Base-by-base conservation (phyloP, 2,113 vertebrate genomes). In the Pimephales promelas region DNA sequence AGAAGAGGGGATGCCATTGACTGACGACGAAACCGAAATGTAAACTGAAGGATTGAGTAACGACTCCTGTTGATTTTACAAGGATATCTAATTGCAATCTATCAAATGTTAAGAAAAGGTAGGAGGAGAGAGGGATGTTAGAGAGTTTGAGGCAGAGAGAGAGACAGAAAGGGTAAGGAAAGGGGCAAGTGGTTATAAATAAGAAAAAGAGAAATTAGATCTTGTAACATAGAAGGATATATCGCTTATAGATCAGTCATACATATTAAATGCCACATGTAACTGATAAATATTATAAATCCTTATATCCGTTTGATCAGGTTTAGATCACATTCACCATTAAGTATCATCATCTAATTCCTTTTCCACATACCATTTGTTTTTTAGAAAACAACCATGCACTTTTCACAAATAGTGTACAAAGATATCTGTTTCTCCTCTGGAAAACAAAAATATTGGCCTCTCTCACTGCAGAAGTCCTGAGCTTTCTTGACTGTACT, bases 31-130 rank as follows among this genome's bases (percentile, higher is more conserved):
- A 73, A 79, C 73, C 61, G 56, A 86, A 86, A 84, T 64, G 52
- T 66, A 83, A 81, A 76, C 87, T 66, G 18, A 49, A 64, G 82
- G 81, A 76, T 81, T 86, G 79, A 49, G 78, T 86, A 78, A 74
- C 82, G 13, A 28, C 26, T 47, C 68, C 43, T 79, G 74, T 49
- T 81, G 10, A 82, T 59, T 77, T 76, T 18, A 36, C 52, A 75
- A 40, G 68, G 71, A 71, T 83, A 75, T 86, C 74, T 54, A 76
- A 62, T 86, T 83, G 66, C 86, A 40, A 66, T 57, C 11, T 16
- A 40, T 68, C 40, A 22, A 88, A 54, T 82, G 76, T 49, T 64
- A 18, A 13, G 64, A 85, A 85, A 74, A 28, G 34, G 20, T 26
- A 72, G 49, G 66, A 40, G 49, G 34, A 75, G 68, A 59, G 34